A percentile compares a stretch with the other conserved stretches of the same genome.
These are phyloP conservation scores for Petrocephalus microphthalmus DNA, from an alignment of 2,113 vertebrate genomes.

Conservation along the genomic window DNA sequence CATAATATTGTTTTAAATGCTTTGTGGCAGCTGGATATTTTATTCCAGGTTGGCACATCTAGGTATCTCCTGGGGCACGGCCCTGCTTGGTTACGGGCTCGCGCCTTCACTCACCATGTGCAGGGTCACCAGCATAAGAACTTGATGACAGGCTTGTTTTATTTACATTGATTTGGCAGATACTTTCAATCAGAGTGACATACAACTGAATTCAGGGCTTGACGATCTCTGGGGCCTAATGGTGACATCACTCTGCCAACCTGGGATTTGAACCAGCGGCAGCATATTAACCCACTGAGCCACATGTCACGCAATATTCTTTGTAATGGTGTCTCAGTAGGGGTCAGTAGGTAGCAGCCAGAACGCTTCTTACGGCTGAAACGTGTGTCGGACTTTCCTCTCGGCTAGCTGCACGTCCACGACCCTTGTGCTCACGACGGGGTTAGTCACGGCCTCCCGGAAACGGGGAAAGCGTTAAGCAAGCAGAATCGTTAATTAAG, in stretches of 20 bases:
- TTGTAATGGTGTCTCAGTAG: not conserved
- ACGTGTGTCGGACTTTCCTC: rapidly evolving
- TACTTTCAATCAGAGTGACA: not conserved
- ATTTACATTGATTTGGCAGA: not conserved
- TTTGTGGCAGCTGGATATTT: not conserved
- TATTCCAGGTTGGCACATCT: not conserved
- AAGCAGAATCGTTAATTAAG: not conserved
- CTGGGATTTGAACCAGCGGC: not conserved
- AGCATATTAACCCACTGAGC: not conserved
- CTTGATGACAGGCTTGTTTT: not conserved
- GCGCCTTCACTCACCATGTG: too few relatives aligned
- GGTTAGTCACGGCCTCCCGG: not conserved
- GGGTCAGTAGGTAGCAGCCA: not conserved
- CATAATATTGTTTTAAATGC: not conserved
- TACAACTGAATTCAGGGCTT: not conserved
- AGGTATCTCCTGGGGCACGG: not conserved
- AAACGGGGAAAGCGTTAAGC: not conserved
- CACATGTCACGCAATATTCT: not conserved
- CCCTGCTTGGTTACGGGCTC: not conserved
- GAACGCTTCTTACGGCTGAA: not conserved
- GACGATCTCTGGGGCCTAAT: not conserved
- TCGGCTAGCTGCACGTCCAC: not conserved
- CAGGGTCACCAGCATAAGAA: not conserved
- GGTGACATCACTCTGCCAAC: not conserved
- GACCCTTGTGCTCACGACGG: not conserved